A percentile compares a stretch with the other conserved stretches of the same genome.
Evolutionary conservation across 2,113 vertebrate species (phyloP).

Genomic region (Peucedramus taeniatus): DNA sequence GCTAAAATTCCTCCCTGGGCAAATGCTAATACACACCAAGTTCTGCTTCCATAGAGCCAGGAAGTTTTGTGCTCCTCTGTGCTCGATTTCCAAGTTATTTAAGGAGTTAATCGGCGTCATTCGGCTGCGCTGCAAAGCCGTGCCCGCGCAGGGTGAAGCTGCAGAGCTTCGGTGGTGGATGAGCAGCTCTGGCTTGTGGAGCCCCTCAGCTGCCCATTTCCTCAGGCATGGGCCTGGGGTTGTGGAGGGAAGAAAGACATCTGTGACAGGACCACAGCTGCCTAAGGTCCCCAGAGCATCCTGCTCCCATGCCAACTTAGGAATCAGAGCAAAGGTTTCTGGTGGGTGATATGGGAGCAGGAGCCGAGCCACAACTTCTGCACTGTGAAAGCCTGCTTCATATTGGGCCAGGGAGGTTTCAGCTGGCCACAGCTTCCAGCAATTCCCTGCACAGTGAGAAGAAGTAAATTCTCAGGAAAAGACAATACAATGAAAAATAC

Average conservation of each 20-base stretch:
- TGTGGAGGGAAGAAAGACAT: neutral
- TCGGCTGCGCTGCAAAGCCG: fast-evolving
- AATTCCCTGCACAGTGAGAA: neutral
- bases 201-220: neutral
- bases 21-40: neutral
- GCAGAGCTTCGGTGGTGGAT: neutral
- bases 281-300: neutral
- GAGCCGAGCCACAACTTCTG: neutral
- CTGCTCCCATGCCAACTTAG: fast-evolving
- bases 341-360: neutral
- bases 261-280: neutral
- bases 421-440: neutral
- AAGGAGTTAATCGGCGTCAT: neutral
- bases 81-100: neutral
- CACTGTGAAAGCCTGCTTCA: neutral
- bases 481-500: neutral
- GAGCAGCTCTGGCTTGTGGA: neutral
- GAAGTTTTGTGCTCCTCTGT: neutral
- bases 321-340: neutral
- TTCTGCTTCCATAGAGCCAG: neutral
- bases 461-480: neutral
- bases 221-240: fast-evolving
- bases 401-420: neutral
- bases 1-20: neutral
- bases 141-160: fast-evolving